Evolutionary conservation across 2,797 vertebrate species (phyloP), one percentile per base, ranked within the genome.

Genomic region (Calcarius lapponicus): DNA sequence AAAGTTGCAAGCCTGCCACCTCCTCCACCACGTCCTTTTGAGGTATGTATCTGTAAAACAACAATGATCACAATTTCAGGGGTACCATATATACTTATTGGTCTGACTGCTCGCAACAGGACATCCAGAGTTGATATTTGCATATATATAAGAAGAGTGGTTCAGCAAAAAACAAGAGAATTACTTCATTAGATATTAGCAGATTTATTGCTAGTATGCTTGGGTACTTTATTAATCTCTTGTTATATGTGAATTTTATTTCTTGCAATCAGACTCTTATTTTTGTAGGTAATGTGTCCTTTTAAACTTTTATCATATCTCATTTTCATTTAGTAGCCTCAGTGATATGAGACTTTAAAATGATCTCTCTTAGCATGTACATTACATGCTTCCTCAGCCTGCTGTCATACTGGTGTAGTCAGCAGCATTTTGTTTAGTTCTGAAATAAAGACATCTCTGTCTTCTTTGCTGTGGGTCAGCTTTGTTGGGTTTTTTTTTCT

Each of bases 1-100:
- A 99, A 97, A 96, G 98, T 99, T 72, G 98, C 98, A 54, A 98
- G 98, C 81, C 98, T 99, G 18, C 99, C 99, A 2, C 97, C 97
- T 6, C 98, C 98, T 66, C 98, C 96, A 0, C 97, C 98, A 21
- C 86, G 93, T 87, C 98, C 98, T 43, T 96, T 99, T 79, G 98
- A 99, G 98, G 99, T 99, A 40, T 90, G 84, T 96, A 54, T 54
- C 34, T 2, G 0, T 88, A 16, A 28, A 42, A 42, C 2, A 4
- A 8, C 21, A 69, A 11, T 32, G 40, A 47, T 80, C 29, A 57
- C 36, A 20, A 17, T 79, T 66, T 69, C 56, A 84, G 53, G 31
- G 29, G 7, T 71, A 7, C 6, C 3, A 1, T 21, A 0, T 65
- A 14, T 56, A 34, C 60, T 64, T 84, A 13, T 67, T 90, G 38